Conservation (phyloP, 1,140 invertebrate genomes). For the Cyclargus thomasi region DNA sequence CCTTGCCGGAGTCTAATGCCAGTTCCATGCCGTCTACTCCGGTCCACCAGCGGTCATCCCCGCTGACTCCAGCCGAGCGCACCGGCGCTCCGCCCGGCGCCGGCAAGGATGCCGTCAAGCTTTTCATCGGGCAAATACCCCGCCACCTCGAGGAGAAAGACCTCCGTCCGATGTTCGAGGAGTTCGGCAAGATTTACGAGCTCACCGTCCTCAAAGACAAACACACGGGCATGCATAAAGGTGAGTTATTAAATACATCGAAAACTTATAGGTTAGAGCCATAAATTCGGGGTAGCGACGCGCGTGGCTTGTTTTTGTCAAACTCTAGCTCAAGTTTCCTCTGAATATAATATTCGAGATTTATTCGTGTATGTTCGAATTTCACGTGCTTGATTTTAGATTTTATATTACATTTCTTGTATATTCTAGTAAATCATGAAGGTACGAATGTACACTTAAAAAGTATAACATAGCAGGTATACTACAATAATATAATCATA, state of each 20-base stretch:
- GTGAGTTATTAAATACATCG: constrained; percentile 70
- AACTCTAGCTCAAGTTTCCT: constrained; percentile 5
- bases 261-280: constrained; percentile 7
- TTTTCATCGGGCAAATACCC: constrained; percentile 96
- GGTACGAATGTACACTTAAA: too few species aligned
- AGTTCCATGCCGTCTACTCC: constrained; percentile 55
- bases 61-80: constrained; percentile 53
- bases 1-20: constrained; percentile 27
- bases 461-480: too few species aligned
- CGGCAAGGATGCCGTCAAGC: constrained; percentile 82
- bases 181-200: constrained; percentile 95
- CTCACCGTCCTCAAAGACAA: constrained; percentile 94
- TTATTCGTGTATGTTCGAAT: constrained; percentile 3
- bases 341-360: constrained; percentile 10
- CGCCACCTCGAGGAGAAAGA: constrained; percentile 92
- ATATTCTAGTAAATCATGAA: neutral
- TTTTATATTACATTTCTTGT: neutral
- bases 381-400: neutral
- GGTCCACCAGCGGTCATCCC: constrained; percentile 42
- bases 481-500: too few species aligned
- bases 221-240: constrained; percentile 95
- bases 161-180: constrained; percentile 92
- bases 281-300: constrained; percentile 4
- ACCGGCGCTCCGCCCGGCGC: constrained; percentile 65
- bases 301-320: constrained; percentile 15